phyloP scores from a whole-genome alignment of 2,888 invertebrate genomes.

The Creontiades dilutus region DNA sequence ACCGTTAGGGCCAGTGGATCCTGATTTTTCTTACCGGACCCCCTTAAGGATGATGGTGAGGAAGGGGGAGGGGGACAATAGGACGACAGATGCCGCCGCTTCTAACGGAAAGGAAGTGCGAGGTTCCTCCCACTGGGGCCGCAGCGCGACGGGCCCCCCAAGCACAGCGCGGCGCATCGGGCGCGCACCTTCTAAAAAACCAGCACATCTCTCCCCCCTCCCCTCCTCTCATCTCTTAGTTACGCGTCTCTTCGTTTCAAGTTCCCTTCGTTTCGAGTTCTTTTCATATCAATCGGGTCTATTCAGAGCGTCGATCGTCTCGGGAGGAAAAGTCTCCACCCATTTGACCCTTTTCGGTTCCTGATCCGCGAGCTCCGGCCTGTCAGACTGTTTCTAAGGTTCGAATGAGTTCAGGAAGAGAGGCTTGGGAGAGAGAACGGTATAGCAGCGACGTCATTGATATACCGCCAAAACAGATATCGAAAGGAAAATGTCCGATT shows the following conservation, averaged over 20 bases:
- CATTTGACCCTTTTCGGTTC: neutral
- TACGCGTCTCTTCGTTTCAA: neutral
- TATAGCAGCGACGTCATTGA: no score
- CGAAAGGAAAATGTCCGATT: no score
- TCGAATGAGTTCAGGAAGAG: neutral
- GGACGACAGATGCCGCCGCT: conserved; percentile 54
- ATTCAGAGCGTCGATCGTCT: neutral
- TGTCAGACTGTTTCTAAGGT: neutral
- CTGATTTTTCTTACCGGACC: conserved; percentile 44
- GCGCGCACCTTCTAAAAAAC: neutral
- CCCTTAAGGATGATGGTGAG: neutral
- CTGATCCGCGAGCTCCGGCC: neutral
- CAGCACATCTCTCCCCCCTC: neutral
- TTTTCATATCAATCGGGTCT: neutral
- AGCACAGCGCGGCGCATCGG: neutral
- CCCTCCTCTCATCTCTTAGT: neutral
- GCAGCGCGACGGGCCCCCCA: neutral
- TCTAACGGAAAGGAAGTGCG: conserved; percentile 64
- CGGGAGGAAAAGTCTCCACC: neutral
- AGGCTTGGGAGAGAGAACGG: neutral
- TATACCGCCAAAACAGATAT: no score
- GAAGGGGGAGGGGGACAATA: neutral
- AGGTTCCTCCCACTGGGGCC: conserved; percentile 62
- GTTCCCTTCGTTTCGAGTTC: neutral
- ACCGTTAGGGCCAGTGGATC: conserved; percentile 46